phyloP scores from a whole-genome alignment of 2,888 invertebrate genomes.

The Hypsopygia costalis region DNA sequence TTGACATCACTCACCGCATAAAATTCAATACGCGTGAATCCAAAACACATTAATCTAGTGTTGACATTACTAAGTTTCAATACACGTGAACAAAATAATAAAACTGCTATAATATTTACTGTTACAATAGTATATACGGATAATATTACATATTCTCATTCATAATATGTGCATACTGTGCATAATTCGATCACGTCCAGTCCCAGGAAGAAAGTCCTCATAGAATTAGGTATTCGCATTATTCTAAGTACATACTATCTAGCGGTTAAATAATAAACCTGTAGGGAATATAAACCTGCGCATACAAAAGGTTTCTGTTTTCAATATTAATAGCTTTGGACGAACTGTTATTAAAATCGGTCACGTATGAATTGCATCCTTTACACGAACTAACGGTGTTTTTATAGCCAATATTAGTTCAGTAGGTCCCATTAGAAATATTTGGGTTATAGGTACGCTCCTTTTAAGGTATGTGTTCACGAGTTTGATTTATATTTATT shows the following conservation, averaged over 20 bases:
- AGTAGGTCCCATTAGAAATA: constrained; percentile 27
- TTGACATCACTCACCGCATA: too few species aligned
- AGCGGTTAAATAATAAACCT: constrained; percentile 51
- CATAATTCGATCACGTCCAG: constrained; percentile 3
- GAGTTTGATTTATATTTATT: background rate
- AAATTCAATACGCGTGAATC: too few species aligned
- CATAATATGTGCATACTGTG: background rate
- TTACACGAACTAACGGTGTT: constrained; percentile 55
- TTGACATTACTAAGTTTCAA: too few species aligned
- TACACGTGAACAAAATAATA: too few species aligned
- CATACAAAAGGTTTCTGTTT: constrained; percentile 41
- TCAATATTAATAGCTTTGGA: constrained; percentile 37
- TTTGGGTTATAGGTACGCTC: constrained; percentile 41
- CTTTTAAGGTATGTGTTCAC: constrained; percentile 16
- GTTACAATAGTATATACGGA: too few species aligned
- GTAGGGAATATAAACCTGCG: constrained; percentile 44
- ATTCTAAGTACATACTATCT: constrained; percentile 44
- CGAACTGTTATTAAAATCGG: constrained; percentile 35
- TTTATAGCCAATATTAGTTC: constrained; percentile 38
- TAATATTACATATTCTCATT: too few species aligned
- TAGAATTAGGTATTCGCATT: constrained; percentile 16
- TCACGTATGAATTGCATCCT: constrained; percentile 59
- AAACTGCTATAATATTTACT: too few species aligned
- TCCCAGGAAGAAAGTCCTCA: constrained; percentile 2
- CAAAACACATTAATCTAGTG: too few species aligned